Evolutionary conservation across 1,140 invertebrate genomes (phyloP).

Genomic region (Aphaenogaster floridana): DNA sequence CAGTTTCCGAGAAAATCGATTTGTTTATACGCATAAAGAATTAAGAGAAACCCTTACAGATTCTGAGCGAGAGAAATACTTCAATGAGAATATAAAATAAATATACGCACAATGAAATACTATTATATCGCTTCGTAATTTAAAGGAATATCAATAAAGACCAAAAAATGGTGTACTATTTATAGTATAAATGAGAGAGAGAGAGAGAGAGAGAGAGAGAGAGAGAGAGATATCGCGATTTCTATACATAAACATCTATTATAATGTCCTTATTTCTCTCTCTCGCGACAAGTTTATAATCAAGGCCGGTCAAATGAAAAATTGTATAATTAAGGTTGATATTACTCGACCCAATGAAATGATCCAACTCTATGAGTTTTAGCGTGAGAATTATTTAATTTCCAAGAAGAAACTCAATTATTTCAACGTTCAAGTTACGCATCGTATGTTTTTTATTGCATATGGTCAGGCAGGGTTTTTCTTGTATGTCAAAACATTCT

Average conservation of each 20-base stretch:
- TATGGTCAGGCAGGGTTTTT: constrained; percentile 39
- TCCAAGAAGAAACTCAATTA: constrained; percentile 47
- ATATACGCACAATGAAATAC: constrained; percentile 32
- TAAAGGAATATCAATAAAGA: constrained; percentile 43
- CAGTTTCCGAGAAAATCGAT: constrained; percentile 44
- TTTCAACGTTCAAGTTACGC: constrained; percentile 53
- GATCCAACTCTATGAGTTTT: not conserved
- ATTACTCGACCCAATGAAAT: not conserved
- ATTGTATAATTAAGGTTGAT: not conserved
- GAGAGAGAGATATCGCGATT: constrained; percentile 1
- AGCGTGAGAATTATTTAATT: not conserved
- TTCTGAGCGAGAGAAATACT: not conserved
- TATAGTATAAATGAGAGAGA: constrained; percentile 18
- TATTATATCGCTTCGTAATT: constrained; percentile 47
- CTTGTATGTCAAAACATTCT: constrained; percentile 3
- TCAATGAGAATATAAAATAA: constrained; percentile 17
- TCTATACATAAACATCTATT: constrained; percentile 43
- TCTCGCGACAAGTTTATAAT: not conserved
- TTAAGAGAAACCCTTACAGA: constrained; percentile 4
- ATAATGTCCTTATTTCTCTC: constrained; percentile 12
- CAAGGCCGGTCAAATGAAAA: not conserved
- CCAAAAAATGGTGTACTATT: constrained; percentile 50
- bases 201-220: not conserved
- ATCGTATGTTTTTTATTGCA: constrained; percentile 36
- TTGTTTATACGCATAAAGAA: constrained; percentile 22